Conservation (phyloP, 2,113 vertebrate species). For the Epinephelus lanceolatus region DNA sequence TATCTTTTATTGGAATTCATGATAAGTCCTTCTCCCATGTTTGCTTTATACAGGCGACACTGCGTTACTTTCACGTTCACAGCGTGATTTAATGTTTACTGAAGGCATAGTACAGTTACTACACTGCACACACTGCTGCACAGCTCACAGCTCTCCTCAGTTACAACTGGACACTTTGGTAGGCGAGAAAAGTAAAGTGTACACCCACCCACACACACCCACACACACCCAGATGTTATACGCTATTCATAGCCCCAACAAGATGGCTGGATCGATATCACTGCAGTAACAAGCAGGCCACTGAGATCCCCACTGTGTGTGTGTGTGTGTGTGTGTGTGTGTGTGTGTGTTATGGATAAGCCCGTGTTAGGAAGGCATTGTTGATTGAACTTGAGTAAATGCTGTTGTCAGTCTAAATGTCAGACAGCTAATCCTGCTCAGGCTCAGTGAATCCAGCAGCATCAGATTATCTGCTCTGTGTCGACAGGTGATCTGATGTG, state of each 20-base stretch:
- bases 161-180: neutral
- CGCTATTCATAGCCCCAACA: constrained; percentile 16
- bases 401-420: constrained; percentile 42
- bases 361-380: constrained; percentile 16
- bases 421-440: constrained; percentile 28
- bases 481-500: neutral
- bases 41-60: too few relatives aligned
- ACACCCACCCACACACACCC: neutral
- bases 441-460: constrained; percentile 21
- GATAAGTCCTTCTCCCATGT: too few relatives aligned
- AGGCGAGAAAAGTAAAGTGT: neutral
- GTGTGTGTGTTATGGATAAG: neutral
- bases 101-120: neutral
- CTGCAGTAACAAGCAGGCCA: constrained; percentile 29
- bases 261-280: constrained; percentile 41
- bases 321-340: constrained; percentile 26
- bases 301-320: neutral
- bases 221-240: constrained; percentile 8
- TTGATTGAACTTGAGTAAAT: constrained; percentile 39
- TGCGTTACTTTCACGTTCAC: neutral
- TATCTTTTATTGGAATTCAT: too few relatives aligned
- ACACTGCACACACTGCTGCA: neutral
- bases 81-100: neutral
- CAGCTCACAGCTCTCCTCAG: too few relatives aligned
- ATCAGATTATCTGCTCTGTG: constrained; percentile 9